Conservation (phyloP, 2,797 vertebrate genomes). For the Pseudopleuronectes americanus region DNA sequence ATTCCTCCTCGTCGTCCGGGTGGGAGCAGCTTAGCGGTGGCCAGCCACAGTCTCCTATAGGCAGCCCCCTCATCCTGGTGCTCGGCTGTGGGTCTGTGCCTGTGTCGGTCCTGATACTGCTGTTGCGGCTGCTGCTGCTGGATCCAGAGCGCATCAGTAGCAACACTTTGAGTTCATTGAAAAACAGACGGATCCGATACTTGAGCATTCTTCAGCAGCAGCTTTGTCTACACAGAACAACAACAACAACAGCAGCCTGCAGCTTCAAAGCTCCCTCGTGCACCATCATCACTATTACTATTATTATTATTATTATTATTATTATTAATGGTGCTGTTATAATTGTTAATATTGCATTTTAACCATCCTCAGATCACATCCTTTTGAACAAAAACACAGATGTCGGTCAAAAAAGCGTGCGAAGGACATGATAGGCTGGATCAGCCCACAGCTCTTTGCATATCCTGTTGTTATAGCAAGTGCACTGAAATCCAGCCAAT, state of each 20-base stretch:
- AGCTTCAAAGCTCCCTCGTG: slow-evolving; percentile 22
- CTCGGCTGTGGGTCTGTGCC: slow-evolving; percentile 77
- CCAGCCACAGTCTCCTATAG: slow-evolving; percentile 86
- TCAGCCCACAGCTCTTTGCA: slow-evolving; percentile 72
- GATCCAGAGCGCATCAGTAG: slow-evolving; percentile 87
- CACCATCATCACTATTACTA: not conserved
- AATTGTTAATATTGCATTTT: slow-evolving; percentile 8
- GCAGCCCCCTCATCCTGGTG: slow-evolving; percentile 75
- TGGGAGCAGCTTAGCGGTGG: slow-evolving; percentile 86
- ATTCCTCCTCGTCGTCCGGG: slow-evolving; percentile 87
- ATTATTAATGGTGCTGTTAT: not conserved
- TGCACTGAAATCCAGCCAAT: slow-evolving; percentile 75
- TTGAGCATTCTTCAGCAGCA: slow-evolving; percentile 86
- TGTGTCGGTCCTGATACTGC: slow-evolving; percentile 70
- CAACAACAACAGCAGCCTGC: slow-evolving; percentile 35
- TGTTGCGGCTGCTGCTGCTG: slow-evolving; percentile 75
- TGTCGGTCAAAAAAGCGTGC: slow-evolving; percentile 57
- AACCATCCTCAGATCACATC: slow-evolving; percentile 25
- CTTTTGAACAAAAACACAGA: slow-evolving; percentile 35
- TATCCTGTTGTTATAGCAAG: slow-evolving; percentile 82
- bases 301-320: not conserved
- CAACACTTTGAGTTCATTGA: slow-evolving; percentile 91
- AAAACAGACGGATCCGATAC: slow-evolving; percentile 89
- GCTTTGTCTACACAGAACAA: slow-evolving; percentile 63
- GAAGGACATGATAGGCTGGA: slow-evolving; percentile 65